Percentiles rank a stretch among this genome's conserved stretches.
phyloP scores from a whole-genome alignment of 2,797 vertebrate genomes.

The Pseudochromis fuscus region DNA sequence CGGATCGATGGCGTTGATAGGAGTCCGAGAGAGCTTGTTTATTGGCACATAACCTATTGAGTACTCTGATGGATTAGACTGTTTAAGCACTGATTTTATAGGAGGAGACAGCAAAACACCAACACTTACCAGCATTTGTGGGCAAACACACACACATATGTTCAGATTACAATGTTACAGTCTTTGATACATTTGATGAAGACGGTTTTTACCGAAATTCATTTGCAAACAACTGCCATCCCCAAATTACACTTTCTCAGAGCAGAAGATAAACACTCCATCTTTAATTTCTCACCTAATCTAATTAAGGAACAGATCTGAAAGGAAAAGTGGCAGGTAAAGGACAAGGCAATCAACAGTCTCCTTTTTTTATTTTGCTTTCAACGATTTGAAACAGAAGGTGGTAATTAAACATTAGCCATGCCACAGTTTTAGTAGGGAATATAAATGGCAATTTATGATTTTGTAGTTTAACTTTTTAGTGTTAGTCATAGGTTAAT shows the following conservation, averaged over 20 bases:
- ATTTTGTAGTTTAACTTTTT: slow-evolving; percentile 4
- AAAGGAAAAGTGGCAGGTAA: slow-evolving; percentile 6
- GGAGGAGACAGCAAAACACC: slow-evolving; percentile 28
- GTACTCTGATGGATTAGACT: slow-evolving; percentile 58
- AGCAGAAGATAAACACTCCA: neutral
- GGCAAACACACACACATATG: neutral
- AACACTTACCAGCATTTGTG: slow-evolving; percentile 18
- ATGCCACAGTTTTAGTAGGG: neutral
- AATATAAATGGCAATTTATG: neutral
- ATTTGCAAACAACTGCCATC: slow-evolving; percentile 13
- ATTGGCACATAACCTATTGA: slow-evolving; percentile 66
- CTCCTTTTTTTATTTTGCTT: slow-evolving; percentile 5
- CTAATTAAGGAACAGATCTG: slow-evolving; percentile 26
- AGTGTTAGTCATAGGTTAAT: slow-evolving; percentile 2
- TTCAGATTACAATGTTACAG: slow-evolving; percentile 6
- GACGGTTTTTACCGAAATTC: neutral
- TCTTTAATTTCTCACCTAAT: slow-evolving; percentile 20
- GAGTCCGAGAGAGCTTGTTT: slow-evolving; percentile 64
- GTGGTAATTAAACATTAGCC: slow-evolving; percentile 8
- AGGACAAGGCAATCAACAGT: neutral
- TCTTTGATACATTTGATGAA: neutral
- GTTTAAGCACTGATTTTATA: slow-evolving; percentile 63
- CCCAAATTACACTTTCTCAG: neutral
- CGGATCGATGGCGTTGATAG: slow-evolving; percentile 65
- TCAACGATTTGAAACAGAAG: neutral